A percentile compares a stretch with the other conserved stretches of the same genome.
phyloP scores from a whole-genome alignment of 1,140 invertebrate species.

The Pachyrhynchus sulphureomaculatus region DNA sequence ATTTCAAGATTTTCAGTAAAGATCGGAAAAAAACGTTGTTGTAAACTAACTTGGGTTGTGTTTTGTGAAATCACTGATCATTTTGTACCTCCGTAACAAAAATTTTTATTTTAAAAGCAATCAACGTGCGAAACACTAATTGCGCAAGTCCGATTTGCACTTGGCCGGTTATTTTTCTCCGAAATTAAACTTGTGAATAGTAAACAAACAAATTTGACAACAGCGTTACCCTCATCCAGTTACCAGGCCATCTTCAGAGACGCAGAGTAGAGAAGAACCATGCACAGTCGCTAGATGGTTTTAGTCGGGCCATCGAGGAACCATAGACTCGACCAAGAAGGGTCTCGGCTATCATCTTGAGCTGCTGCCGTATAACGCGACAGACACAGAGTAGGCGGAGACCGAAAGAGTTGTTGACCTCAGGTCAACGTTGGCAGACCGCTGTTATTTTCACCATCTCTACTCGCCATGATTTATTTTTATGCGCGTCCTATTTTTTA shows the following conservation, averaged over 20 bases:
- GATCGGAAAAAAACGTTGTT: too few species aligned
- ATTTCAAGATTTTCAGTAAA: too few species aligned
- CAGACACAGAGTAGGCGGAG: conserved; percentile 50
- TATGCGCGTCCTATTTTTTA: conserved; percentile 27
- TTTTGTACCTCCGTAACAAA: too few species aligned
- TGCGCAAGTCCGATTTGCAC: too few species aligned
- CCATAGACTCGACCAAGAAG: conserved; percentile 11
- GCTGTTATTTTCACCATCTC: conserved; percentile 32
- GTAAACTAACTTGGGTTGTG: too few species aligned
- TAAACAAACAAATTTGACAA: not conserved
- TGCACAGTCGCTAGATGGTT: conserved; percentile 19
- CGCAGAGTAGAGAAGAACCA: conserved; percentile 2
- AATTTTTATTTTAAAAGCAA: too few species aligned
- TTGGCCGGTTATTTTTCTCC: too few species aligned
- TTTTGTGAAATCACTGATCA: too few species aligned
- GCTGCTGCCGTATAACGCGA: conserved; percentile 41
- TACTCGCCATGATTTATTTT: conserved; percentile 32
- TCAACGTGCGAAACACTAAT: too few species aligned
- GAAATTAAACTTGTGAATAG: not conserved
- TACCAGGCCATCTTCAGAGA: conserved; percentile 11
- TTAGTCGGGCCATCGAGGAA: not conserved
- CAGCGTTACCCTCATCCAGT: conserved; percentile 1
- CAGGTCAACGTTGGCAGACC: conserved; percentile 45
- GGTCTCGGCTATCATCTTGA: conserved; percentile 27
- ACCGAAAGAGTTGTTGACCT: conserved; percentile 52